phyloP scores from a whole-genome alignment of 2,113 vertebrate species.

The Anser cygnoides region DNA sequence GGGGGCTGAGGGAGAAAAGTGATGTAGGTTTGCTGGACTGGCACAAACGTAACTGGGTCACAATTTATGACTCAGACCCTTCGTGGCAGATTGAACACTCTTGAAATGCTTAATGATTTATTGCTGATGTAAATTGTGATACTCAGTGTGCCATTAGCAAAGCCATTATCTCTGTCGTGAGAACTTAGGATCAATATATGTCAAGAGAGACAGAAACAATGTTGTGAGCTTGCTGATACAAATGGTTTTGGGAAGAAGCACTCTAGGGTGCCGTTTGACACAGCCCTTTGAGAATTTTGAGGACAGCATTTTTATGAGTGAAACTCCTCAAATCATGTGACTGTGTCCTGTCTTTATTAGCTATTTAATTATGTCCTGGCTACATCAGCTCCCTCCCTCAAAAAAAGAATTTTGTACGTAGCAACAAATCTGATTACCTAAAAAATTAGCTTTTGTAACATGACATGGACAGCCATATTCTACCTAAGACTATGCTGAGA shows the following conservation, averaged over 20 bases:
- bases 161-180: constrained; percentile 20
- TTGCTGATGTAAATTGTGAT: constrained; percentile 40
- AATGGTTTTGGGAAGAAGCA: not conserved
- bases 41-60: not conserved
- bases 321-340: not conserved
- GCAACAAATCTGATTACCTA: not conserved
- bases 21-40: not conserved
- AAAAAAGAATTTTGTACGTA: not conserved
- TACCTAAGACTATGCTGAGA: not conserved
- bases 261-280: not conserved
- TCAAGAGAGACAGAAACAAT: constrained; percentile 28
- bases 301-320: not conserved
- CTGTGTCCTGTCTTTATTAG: not conserved
- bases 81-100: constrained; percentile 27
- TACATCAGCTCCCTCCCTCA: not conserved
- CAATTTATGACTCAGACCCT: constrained; percentile 34
- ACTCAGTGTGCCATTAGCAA: constrained; percentile 56
- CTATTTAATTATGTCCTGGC: not conserved
- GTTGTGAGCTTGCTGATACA: not conserved
- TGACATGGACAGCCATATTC: not conserved
- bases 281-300: not conserved
- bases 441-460: not conserved
- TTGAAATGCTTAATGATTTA: constrained; percentile 34
- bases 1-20: not conserved
- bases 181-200: constrained; percentile 25